Evolutionary conservation across 2,113 vertebrate species (phyloP).

Genomic region (Nymphicus hollandicus): DNA sequence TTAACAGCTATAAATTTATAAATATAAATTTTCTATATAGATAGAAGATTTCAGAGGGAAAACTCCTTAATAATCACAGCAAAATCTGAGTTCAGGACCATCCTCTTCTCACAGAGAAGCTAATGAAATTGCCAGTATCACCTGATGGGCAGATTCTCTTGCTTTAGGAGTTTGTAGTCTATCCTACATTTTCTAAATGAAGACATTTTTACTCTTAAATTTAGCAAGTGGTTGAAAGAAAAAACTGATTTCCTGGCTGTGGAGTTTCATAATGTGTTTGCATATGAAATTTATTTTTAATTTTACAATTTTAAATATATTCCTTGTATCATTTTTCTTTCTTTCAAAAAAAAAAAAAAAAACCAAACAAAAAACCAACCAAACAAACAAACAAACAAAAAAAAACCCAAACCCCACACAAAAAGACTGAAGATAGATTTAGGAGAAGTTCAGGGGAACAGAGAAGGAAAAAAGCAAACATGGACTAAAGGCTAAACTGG

Average conservation of each 20-base stretch:
- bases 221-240: not conserved
- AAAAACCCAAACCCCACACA: too few relatives aligned
- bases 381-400: not conserved
- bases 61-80: not conserved
- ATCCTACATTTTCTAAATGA: not conserved
- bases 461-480: not conserved
- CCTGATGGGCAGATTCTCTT: not conserved
- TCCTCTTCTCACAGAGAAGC: not conserved
- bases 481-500: not conserved
- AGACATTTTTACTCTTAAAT: not conserved
- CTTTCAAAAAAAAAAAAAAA: not conserved
- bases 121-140: not conserved
- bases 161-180: not conserved
- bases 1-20: not conserved
- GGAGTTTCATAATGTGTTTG: not conserved
- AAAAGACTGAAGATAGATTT: not conserved
- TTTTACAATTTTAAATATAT: not conserved
- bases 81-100: not conserved
- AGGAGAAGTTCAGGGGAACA: not conserved
- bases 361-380: not conserved
- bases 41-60: not conserved
- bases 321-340: not conserved
- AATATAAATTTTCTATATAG: not conserved
- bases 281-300: not conserved
- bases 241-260: not conserved